phyloP scores from a whole-genome alignment of 2,113 vertebrate species.

The Calidris pygmaea region DNA sequence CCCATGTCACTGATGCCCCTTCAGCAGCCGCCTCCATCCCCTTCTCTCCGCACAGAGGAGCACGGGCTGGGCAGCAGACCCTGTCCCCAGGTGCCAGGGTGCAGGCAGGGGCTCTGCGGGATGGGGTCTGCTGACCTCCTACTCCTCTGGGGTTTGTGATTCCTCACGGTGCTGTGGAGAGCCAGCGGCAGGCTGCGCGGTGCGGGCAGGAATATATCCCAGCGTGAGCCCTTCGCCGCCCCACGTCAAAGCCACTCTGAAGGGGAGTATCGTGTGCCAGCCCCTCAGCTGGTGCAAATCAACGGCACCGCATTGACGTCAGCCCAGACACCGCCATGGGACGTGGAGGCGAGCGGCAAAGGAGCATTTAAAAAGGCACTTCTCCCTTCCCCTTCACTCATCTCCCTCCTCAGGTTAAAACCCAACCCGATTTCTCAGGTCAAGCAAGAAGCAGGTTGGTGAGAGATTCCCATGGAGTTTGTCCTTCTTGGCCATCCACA shows the following conservation, averaged over 20 bases:
- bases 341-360: neutral
- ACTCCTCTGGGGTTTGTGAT: neutral
- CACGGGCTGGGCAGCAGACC: neutral
- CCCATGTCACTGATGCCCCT: neutral
- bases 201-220: neutral
- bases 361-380: neutral
- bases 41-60: fast-evolving
- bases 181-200: neutral
- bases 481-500: fast-evolving
- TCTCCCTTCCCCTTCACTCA: neutral
- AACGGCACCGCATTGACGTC: neutral
- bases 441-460: neutral
- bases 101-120: neutral
- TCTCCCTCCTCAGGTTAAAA: neutral
- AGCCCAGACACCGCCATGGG: neutral
- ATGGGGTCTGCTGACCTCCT: neutral
- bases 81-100: fast-evolving
- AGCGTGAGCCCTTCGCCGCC: neutral
- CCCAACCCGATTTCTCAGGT: neutral
- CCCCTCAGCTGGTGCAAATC: slow-evolving; percentile 21
- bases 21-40: neutral
- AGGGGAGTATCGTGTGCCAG: neutral
- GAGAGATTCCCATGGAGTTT: neutral
- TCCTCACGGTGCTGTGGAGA: neutral
- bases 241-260: neutral